Conservation (phyloP, 2,888 invertebrate genomes). For the Drosophila cracens region DNA sequence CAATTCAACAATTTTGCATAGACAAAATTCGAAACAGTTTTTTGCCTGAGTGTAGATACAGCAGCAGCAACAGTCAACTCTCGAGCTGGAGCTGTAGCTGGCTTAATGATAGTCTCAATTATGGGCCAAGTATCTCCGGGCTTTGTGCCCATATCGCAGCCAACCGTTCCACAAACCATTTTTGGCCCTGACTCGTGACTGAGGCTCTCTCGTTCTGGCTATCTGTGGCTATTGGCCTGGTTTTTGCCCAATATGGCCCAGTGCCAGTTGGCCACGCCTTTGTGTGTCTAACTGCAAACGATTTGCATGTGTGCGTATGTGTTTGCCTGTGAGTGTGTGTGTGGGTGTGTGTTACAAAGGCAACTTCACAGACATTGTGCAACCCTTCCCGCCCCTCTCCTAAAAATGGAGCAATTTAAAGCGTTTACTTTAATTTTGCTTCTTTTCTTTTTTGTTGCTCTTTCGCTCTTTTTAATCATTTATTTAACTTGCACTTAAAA, state of each 20-base stretch:
- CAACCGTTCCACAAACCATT: constrained; percentile 39
- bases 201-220: constrained; percentile 25
- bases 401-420: constrained; percentile 54
- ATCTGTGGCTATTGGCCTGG: constrained; percentile 35
- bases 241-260: constrained; percentile 62
- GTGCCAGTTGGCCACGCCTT: constrained; percentile 65
- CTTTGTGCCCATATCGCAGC: constrained; percentile 7
- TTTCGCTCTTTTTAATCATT: constrained; percentile 5
- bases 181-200: constrained; percentile 24
- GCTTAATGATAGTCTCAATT: constrained; percentile 80
- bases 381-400: neutral
- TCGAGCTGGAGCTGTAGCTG: constrained; percentile 38
- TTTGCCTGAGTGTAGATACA: constrained; percentile 3
- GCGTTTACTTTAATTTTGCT: constrained; percentile 18
- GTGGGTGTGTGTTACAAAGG: constrained; percentile 45
- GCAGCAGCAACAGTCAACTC: constrained; percentile 20
- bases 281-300: constrained; percentile 41
- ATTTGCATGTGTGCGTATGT: constrained; percentile 28
- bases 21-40: neutral
- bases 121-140: constrained; percentile 55
- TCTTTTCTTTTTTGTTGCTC: neutral
- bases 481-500: constrained; percentile 10
- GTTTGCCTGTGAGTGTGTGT: constrained; percentile 10
- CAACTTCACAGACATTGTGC: constrained; percentile 42
- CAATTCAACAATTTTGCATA: neutral